Evolutionary conservation across 2,888 invertebrate species (phyloP).

Genomic region (Chouioia cunea): DNA sequence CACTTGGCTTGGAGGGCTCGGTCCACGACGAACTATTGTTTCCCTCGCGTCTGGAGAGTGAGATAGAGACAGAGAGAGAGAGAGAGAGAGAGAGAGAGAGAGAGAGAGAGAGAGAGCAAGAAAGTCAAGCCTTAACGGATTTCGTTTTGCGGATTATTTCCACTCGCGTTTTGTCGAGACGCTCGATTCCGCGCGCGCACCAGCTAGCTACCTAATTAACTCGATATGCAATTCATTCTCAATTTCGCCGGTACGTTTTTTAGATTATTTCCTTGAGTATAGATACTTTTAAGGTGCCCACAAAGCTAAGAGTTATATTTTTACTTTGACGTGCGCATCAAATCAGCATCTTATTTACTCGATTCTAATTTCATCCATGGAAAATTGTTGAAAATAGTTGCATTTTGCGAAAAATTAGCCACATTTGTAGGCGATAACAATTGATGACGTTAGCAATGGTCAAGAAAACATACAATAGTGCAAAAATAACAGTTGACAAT

Average conservation of each 20-base stretch:
- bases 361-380: no score
- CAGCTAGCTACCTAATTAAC: conserved; percentile 32
- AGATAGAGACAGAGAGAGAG: conserved; percentile 10
- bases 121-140: conserved; percentile 67
- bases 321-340: no score
- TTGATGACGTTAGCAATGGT: no score
- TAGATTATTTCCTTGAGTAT: no score
- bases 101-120: conserved; percentile 20
- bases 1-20: conserved; percentile 50
- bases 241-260: conserved; percentile 5
- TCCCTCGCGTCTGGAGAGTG: conserved; percentile 52
- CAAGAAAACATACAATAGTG: no score
- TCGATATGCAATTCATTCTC: conserved; percentile 5
- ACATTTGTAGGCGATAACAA: no score
- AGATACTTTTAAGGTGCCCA: neutral
- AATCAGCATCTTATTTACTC: no score
- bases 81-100: conserved; percentile 49
- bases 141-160: conserved; percentile 64
- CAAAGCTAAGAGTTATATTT: no score
- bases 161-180: conserved; percentile 52
- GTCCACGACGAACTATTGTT: conserved; percentile 59
- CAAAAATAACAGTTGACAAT: no score
- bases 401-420: no score
- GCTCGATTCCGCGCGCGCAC: conserved; percentile 45
- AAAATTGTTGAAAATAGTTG: no score